Base-by-base conservation (phyloP, 2,113 vertebrate species). In the Chinchilla lanigera region DNA sequence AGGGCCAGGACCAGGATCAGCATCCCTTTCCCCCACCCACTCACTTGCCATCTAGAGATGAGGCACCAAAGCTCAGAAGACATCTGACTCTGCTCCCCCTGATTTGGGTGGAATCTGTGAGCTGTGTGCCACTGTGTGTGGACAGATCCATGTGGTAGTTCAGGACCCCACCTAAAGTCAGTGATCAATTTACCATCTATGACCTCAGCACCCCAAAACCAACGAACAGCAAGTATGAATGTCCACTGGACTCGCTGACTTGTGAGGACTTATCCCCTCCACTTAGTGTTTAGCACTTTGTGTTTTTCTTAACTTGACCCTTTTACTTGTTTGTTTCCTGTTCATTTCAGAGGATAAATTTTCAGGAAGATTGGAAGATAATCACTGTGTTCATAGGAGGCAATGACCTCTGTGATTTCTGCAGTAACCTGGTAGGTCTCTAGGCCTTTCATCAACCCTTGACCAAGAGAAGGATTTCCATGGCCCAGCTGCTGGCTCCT, bases 331-430 rank as follows among this genome's bases (percentile, higher is more conserved):
- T 77, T 47, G 47, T 93, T 90, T 95, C 52, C 41, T 86, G 30
- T 97, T 61, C 4, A 16, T 98, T 89, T 86, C 94, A 99, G 99
- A 97, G 50, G 6, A 97, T 99, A 96, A 96, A 98, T 95, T 97
- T 99, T 30, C 88, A 98, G 75, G 96, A 98, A 24, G 98, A 99
- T 52, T 99, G 99, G 99, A 99, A 99, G 96, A 50, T 99, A n/a
- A 95, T 99, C 95, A 99, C 99, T 0, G 1, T 99, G 47, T 98
- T 99, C 78, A 98, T 99, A 86, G 99, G 99, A 86, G 98, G 98
- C 97, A 99, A 99, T 24, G 98, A 99, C 93, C 98, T 99, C 6
- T 99, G 99, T 10, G 0, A 0, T 0, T 54, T 30, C 96, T 99
- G 99, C 22, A 0, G 44, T 0, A 2, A 99, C 65, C 84, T 5